These are phyloP conservation scores for Falco concolor DNA, from an alignment of 2,797 vertebrate genomes.

Conservation along the genomic window DNA sequence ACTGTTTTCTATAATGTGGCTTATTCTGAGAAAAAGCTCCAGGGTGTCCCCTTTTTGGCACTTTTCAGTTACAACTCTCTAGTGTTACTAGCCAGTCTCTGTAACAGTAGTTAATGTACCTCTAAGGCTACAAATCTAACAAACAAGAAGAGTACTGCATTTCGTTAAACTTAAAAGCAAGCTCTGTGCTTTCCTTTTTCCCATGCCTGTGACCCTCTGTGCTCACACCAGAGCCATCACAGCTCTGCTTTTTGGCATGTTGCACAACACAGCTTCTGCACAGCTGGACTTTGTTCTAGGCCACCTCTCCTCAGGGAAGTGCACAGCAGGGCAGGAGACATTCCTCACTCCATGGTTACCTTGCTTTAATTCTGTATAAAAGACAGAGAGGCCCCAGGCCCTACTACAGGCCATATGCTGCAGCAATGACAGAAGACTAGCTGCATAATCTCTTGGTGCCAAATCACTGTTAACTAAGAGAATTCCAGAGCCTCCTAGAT, in stretches of 20 bases:
- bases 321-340: slow-evolving; percentile 9
- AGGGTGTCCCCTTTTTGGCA: neutral
- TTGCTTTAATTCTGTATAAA: neutral
- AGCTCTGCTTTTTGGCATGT: neutral
- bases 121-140: neutral
- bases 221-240: neutral
- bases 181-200: neutral
- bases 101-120: neutral
- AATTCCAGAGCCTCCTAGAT: neutral
- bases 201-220: neutral
- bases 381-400: neutral
- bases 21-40: neutral
- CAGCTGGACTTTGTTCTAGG: slow-evolving; percentile 8
- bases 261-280: neutral
- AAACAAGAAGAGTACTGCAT: neutral
- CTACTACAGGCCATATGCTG: slow-evolving; percentile 5
- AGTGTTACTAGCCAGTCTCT: neutral
- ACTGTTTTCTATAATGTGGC: neutral
- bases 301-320: neutral
- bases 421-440: neutral
- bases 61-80: neutral
- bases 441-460: neutral
- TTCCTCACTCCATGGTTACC: neutral
- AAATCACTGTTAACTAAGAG: neutral
- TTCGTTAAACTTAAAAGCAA: neutral